Percentiles rank a stretch among this genome's conserved stretches.
phyloP scores from a whole-genome alignment of 2,113 vertebrate species.

The Brachionichthys hirsutus region DNA sequence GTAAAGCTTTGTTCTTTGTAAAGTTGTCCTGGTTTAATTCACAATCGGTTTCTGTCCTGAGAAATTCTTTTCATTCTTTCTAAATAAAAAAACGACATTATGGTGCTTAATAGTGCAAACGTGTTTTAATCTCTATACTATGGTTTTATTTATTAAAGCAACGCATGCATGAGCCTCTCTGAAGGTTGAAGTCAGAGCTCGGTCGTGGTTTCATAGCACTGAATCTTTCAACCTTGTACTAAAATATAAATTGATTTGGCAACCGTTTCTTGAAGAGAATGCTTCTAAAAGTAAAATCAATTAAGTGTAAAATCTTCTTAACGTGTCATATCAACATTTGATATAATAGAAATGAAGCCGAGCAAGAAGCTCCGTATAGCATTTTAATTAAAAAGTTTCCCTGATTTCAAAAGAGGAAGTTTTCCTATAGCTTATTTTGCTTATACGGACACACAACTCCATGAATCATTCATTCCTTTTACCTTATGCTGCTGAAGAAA shows the following conservation, averaged over 20 bases:
- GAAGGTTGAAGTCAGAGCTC: slow-evolving; percentile 13
- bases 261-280: background rate
- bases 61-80: slow-evolving; percentile 8
- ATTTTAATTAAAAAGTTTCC: background rate
- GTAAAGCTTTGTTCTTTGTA: background rate
- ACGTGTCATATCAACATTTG: background rate
- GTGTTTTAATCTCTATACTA: background rate
- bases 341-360: background rate
- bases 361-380: background rate
- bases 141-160: background rate
- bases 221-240: slow-evolving; percentile 12
- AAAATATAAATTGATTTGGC: background rate
- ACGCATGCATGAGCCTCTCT: background rate
- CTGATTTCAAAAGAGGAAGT: background rate
- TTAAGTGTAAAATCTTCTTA: background rate
- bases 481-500: too few species aligned
- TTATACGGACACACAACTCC: background rate
- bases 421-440: background rate
- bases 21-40: too few species aligned
- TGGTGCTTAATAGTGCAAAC: background rate
- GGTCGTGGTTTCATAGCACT: background rate
- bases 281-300: background rate
- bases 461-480: too few species aligned
- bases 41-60: too few species aligned
- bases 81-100: background rate